A percentile compares a stretch with the other conserved stretches of the same genome.
phyloP scores from a whole-genome alignment of 2,888 invertebrate species.

The Auanema sp. region DNA sequence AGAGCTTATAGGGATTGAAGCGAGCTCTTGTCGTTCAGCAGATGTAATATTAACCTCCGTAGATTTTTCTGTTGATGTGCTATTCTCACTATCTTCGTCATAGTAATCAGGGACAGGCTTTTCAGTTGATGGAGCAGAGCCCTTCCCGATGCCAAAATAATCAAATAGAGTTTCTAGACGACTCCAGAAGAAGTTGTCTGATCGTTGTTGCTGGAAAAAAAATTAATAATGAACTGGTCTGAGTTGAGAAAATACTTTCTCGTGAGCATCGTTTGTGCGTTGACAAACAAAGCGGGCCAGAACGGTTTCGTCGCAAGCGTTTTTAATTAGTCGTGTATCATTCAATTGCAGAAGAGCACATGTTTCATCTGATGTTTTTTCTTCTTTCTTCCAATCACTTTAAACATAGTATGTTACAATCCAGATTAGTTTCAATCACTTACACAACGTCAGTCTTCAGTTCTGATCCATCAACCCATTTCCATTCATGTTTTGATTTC shows the following conservation, averaged over 20 bases:
- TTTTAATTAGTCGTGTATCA: not conserved
- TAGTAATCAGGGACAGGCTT: too few species aligned
- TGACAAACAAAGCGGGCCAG: constrained; percentile 16
- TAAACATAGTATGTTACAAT: too few species aligned
- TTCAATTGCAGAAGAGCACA: constrained; percentile 12
- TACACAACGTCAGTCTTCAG: not conserved
- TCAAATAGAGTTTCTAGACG: constrained; percentile 11
- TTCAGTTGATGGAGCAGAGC: too few species aligned
- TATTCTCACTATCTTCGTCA: too few species aligned
- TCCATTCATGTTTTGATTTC: not conserved
- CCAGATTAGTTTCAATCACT: too few species aligned
- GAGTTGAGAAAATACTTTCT: constrained; percentile 1
- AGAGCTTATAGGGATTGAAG: too few species aligned
- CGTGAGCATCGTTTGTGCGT: constrained; percentile 6
- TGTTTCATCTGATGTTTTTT: not conserved
- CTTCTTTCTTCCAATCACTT: too few species aligned
- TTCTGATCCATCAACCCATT: not conserved
- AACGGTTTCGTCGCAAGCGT: constrained; percentile 3
- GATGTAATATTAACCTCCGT: too few species aligned
- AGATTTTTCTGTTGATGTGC: too few species aligned
- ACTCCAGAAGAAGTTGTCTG: constrained; percentile 15
- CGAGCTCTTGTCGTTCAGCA: too few species aligned
- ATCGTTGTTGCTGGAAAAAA: constrained; percentile 17
- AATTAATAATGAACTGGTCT: not conserved
- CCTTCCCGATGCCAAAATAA: constrained; percentile 12